phyloP scores from a whole-genome alignment of 1,140 invertebrate species.

The Penaeus vannamei region DNA sequence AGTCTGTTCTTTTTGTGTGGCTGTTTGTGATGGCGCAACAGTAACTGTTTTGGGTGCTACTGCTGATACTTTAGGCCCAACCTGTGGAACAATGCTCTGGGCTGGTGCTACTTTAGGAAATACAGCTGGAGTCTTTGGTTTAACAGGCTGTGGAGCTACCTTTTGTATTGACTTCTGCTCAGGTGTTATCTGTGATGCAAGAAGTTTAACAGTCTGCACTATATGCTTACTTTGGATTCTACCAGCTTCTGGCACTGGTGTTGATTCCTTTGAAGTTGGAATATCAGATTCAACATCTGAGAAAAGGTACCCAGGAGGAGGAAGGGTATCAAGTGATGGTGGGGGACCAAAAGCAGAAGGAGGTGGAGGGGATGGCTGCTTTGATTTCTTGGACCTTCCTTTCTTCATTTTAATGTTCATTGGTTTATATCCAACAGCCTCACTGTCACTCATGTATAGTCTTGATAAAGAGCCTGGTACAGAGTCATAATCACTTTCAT shows the following conservation, averaged over 20 bases:
- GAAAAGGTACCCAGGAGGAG: slow-evolving; percentile 31
- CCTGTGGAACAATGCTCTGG: background rate
- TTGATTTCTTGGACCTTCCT: slow-evolving; percentile 57
- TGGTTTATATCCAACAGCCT: slow-evolving; percentile 76
- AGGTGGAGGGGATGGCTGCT: slow-evolving; percentile 60
- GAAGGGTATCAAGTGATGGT: slow-evolving; percentile 44
- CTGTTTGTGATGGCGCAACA: slow-evolving; percentile 45
- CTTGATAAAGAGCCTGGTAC: slow-evolving; percentile 74
- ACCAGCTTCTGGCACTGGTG: slow-evolving; percentile 26
- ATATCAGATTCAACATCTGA: slow-evolving; percentile 59
- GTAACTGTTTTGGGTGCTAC: slow-evolving; percentile 47
- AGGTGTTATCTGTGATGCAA: slow-evolving; percentile 48
- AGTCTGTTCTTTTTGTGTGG: background rate
- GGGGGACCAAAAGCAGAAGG: slow-evolving; percentile 63
- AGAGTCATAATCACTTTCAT: slow-evolving; percentile 68
- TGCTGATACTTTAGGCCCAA: slow-evolving; percentile 10
- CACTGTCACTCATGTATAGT: slow-evolving; percentile 79
- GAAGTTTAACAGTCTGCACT: slow-evolving; percentile 29
- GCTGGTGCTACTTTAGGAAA: slow-evolving; percentile 21
- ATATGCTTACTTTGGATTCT: slow-evolving; percentile 50
- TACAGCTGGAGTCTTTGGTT: background rate
- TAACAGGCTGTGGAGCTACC: background rate
- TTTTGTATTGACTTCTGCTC: slow-evolving; percentile 35
- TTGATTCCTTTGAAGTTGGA: slow-evolving; percentile 44
- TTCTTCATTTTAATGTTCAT: slow-evolving; percentile 72